Percentiles rank a stretch among this genome's conserved stretches.
phyloP scores from a whole-genome alignment of 1,140 invertebrate species.

The Nixonia krombeini region DNA sequence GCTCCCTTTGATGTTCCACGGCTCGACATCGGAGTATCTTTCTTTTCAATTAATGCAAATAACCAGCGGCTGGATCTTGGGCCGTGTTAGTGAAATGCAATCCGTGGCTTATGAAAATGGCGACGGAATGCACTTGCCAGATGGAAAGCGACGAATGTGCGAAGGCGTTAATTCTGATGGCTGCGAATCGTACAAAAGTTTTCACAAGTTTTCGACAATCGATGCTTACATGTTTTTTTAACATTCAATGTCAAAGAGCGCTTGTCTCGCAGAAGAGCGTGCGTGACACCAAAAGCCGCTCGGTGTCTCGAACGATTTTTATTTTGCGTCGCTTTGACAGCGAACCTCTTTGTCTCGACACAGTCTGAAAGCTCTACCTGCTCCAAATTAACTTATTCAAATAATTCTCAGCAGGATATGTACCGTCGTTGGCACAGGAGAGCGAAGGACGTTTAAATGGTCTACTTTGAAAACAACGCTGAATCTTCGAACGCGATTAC shows the following conservation, averaged over 20 bases:
- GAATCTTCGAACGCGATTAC: constrained; percentile 25
- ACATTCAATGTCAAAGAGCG: too few species aligned
- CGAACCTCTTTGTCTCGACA: constrained; percentile 56
- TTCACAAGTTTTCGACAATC: background rate
- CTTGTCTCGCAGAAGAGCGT: constrained; percentile 29
- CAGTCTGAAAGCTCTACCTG: constrained; percentile 56
- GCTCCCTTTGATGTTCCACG: constrained; percentile 58
- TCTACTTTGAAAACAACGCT: constrained; percentile 46
- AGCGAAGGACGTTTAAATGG: constrained; percentile 53
- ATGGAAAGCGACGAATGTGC: background rate
- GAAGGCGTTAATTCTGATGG: background rate
- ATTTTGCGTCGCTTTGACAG: constrained; percentile 68
- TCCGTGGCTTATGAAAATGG: constrained; percentile 47
- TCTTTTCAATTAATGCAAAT: constrained; percentile 61
- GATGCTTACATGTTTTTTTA: background rate
- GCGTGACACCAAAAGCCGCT: constrained; percentile 47
- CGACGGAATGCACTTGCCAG: constrained; percentile 25
- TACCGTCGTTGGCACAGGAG: constrained; percentile 55
- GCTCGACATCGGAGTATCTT: constrained; percentile 45
- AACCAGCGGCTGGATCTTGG: too few species aligned
- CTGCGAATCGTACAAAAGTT: too few species aligned
- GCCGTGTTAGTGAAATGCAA: constrained; percentile 26
- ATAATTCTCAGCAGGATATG: constrained; percentile 60
- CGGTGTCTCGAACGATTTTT: constrained; percentile 55
- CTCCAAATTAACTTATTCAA: constrained; percentile 70